Percentiles rank a stretch among this genome's conserved stretches.
Conservation (phyloP, 1,140 invertebrate genomes). For the Leguminivora glycinivorella region DNA sequence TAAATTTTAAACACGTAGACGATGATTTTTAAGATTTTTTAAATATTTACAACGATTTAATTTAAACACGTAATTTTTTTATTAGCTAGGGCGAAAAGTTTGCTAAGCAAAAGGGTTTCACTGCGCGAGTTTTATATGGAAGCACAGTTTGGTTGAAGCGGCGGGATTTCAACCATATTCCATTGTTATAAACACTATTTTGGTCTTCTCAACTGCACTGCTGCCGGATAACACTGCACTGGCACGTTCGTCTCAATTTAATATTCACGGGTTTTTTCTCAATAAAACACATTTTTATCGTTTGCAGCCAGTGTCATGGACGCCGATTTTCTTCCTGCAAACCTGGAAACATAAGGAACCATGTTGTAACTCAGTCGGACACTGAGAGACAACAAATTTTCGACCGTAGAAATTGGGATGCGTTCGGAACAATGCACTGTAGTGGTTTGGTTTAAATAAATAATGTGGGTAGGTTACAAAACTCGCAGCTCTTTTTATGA, state of each 20-base stretch:
- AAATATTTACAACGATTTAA: slow-evolving; percentile 65
- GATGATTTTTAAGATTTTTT: slow-evolving; percentile 59
- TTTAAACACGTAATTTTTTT: slow-evolving; percentile 40
- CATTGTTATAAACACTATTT: slow-evolving; percentile 65
- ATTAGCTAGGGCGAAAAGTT: slow-evolving; percentile 30
- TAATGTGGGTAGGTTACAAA: not conserved
- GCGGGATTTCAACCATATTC: slow-evolving; percentile 72
- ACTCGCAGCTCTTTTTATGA: not conserved
- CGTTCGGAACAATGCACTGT: slow-evolving; percentile 31
- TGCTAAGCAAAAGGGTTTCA: slow-evolving; percentile 40
- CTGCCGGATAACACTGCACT: slow-evolving; percentile 50
- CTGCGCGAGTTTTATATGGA: slow-evolving; percentile 58
- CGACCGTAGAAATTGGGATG: slow-evolving; percentile 55
- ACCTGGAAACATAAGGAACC: slow-evolving; percentile 55
- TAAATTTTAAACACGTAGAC: slow-evolving; percentile 58
- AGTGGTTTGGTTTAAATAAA: not conserved
- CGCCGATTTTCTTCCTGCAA: slow-evolving; percentile 39
- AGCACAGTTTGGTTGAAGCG: slow-evolving; percentile 59
- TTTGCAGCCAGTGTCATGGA: slow-evolving; percentile 59
- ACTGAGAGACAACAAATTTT: slow-evolving; percentile 45
- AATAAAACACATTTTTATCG: slow-evolving; percentile 74
- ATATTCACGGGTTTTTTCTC: slow-evolving; percentile 54
- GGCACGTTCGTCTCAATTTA: slow-evolving; percentile 66
- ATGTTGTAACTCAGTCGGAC: slow-evolving; percentile 48
- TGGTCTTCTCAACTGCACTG: slow-evolving; percentile 66